Evolutionary conservation across 1,140 invertebrate species (phyloP), one percentile per base, ranked within the genome.

Genomic region (Trichoplusia ni): DNA sequence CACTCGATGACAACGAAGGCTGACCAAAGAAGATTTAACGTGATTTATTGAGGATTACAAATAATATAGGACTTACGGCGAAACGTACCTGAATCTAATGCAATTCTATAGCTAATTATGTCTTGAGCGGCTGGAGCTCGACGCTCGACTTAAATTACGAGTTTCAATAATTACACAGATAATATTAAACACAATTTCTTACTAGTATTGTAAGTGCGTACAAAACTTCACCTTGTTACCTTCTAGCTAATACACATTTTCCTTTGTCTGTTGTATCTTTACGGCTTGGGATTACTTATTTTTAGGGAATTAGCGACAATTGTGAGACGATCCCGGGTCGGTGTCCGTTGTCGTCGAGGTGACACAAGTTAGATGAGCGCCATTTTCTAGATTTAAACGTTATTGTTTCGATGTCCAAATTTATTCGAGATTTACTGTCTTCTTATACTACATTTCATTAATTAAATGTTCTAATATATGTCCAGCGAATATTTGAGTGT

Each of bases 381-480:
- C 69, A 69, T 71, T 63, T 71, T 72, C 53, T 81, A 82, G 74
- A 68, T 73, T 38, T 75, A 64, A n/a, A 71, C 61, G 64, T 77
- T 76, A 70, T 82, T 77, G 79, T 81, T 82, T 84, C 64, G 66
- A 84, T 84, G 85, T 88, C 82, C 85, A 86, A 72, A 74, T 77
- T 81, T 51, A 85, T 75, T 83, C 75, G 53, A 84, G 75, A 82
- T 83, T 88, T 75, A 81, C 81, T 85, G 74, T 84, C 78, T 82
- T 84, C 77, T 73, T 51, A 73, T 69, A 63, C 42, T 58, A 71
- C 40, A 71, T 64, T 71, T 67, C 64, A 71, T 65, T 71, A 64
- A 62, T 51, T 51, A 40, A 61, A 49, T 47, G 38, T 58, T 58
- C 38, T 37, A 59, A 59, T 59, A 38, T 59, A 60, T 60, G 56